Percentiles rank a stretch among this genome's conserved stretches.
These are phyloP conservation scores for Leptoclinus maculatus DNA, from an alignment of 2,797 vertebrate genomes.

Conservation along the genomic window DNA sequence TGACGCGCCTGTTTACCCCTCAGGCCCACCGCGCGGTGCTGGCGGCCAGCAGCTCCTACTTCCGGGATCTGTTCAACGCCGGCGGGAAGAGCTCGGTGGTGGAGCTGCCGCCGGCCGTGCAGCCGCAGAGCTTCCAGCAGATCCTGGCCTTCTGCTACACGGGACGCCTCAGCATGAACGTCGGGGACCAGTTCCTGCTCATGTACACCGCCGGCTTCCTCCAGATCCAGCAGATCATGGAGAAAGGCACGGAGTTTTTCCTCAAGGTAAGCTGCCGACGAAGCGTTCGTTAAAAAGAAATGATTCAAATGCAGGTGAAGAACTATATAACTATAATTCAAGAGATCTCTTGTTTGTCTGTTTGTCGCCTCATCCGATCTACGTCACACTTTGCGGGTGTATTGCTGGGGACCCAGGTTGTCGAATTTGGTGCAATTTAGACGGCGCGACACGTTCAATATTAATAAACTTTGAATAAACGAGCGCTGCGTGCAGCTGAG, in stretches of 20 bases:
- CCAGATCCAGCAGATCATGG: constrained; percentile 99
- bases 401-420: too few species aligned
- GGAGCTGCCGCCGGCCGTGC: constrained; percentile 93
- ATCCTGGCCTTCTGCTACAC: constrained; percentile 98
- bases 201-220: constrained; percentile 98
- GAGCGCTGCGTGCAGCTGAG: too few species aligned
- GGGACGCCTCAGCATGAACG: constrained; percentile 96
- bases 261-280: constrained; percentile 87
- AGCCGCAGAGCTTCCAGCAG: constrained; percentile 97
- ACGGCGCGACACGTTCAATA: too few species aligned
- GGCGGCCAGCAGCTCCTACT: constrained; percentile 97
- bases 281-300: background rate
- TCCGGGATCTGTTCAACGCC: constrained; percentile 94
- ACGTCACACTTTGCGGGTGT: too few species aligned
- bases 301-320: background rate
- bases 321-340: too few species aligned
- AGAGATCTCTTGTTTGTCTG: too few species aligned
- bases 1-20: background rate
- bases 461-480: too few species aligned
- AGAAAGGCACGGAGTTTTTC: constrained; percentile 98
- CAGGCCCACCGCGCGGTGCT: constrained; percentile 93
- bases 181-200: constrained; percentile 95
- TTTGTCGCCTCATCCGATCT: too few species aligned
- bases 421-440: too few species aligned
- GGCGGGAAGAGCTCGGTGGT: constrained; percentile 94